Evolutionary conservation across 2,888 invertebrate species (phyloP), one percentile per base, ranked within the genome.

Genomic region (Microctonus brassicae): DNA sequence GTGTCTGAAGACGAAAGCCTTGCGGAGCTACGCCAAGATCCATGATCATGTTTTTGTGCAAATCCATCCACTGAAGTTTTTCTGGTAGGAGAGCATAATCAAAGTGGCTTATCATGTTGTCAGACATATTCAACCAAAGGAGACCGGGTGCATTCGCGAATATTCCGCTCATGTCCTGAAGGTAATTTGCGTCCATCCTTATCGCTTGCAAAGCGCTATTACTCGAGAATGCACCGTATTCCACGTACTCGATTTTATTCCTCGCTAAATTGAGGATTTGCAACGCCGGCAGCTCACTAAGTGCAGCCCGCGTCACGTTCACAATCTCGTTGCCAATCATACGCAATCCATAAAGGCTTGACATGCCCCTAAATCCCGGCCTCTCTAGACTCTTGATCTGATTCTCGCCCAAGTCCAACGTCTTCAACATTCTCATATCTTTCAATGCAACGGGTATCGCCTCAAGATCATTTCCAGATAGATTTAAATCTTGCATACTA

Each of bases 401-500:
- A 89, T 98, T 98, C 88, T 97, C 96, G 70, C 96, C 97, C 79
- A 98, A 90, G 89, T 97, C 96, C 74, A 98, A 92, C 62, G 95
- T 95, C 86, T 94, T 91, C 82, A 98, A 89, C 82, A 96, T 90
- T 77, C 94, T 92, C 94, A 97, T 94, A 88, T 95, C 94, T 85
- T 93, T 92, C 73, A 97, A 88, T 26, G 96, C 96, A 81, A 92
- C 88, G 57, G 97, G 97, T 80, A 96, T 92, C 80, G 91, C 90
- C 84, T 93, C 93, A 82, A 97, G 90, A 83, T 93, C 92, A 89
- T 97, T 97, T 73, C 94, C 95, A 88, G 95, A 96, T 83, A 97
- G 90, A 90, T 96, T 95, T 80, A 97, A 90, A 88, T 97, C 97
- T 89, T 96, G 94, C 83, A 97, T 90, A 75, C 95, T 94, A 78